Conservation (phyloP, 1,140 invertebrate species). For the Lasioglossum baleicum region DNA sequence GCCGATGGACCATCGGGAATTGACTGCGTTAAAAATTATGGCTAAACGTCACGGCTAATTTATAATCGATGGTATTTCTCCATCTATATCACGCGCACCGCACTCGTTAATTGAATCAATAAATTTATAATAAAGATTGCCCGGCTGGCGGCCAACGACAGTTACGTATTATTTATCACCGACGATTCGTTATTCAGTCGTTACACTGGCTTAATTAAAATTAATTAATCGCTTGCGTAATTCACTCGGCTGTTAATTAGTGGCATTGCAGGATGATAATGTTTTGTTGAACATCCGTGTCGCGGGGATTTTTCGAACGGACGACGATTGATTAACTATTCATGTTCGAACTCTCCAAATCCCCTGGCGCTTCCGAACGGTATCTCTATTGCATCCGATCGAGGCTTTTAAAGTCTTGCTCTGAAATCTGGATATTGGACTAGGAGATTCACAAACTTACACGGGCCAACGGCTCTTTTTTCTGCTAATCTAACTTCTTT, state of each 20-base stretch:
- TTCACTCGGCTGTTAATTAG: slow-evolving; percentile 1
- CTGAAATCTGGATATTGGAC: no score
- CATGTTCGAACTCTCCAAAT: background rate
- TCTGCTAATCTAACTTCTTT: no score
- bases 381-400: no score
- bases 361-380: no score
- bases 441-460: no score
- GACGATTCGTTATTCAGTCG: background rate
- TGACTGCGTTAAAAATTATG: background rate
- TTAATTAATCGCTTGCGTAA: background rate
- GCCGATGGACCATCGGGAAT: background rate
- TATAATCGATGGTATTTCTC: background rate
- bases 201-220: slow-evolving; percentile 16
- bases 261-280: background rate
- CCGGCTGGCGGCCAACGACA: background rate
- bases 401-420: no score
- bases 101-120: slow-evolving; percentile 5
- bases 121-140: background rate
- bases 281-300: background rate
- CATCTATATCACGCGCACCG: background rate
- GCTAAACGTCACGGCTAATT: background rate
- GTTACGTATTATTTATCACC: background rate
- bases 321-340: background rate
- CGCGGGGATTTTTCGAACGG: background rate
- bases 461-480: no score